Base-by-base conservation (phyloP, 2,888 invertebrate species). In the Cryptocheilus praepositus region DNA sequence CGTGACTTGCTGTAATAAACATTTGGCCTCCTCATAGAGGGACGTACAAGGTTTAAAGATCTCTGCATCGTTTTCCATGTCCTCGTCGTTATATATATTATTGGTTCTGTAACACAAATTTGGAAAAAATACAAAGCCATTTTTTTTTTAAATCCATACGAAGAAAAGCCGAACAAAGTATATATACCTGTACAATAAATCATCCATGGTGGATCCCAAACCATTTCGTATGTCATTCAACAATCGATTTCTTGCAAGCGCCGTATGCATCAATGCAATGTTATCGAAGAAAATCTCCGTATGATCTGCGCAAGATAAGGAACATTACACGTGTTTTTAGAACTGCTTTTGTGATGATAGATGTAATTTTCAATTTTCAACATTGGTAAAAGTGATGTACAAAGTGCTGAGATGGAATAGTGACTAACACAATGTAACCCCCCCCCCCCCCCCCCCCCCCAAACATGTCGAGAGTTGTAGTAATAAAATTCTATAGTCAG, bases 1-100 rank as follows among this genome's bases (percentile, higher is more conserved):
- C 52, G 80, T 81, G 49, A 79, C 77, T 83, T 91, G 90, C 88
- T 91, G 87, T 43, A 92, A 85, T 61, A 92, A 82, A 53, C 90
- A 87, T 73, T 91, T 90, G 1, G 91, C 92, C 73, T 92, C 91
- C 74, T 91, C 90, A 79, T 91, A 92, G 58, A 92, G 86, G 52
- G 81, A 82, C 57, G 88, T 85, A 68, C 90, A 89, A 13, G 91
- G 89, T 74, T 83, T 83, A 57, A 84, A 75, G 69, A 78, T 81
- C 69, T 77, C 88, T 66, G 76, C 76, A 62, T 83, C 87, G 15
- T 69, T 68, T 79, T 84, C 85, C 8, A 73, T 69, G 25, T 90
- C 85, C 36, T 83, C 78, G 28, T 88, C 83, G 54, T 77, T 78
- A 83, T 86, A 77, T 55, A 80, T 76, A 61, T 85, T 74, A 80